These are phyloP conservation scores for Lepus townsendii DNA, from an alignment of 2,797 vertebrate species.

Conservation along the genomic window DNA sequence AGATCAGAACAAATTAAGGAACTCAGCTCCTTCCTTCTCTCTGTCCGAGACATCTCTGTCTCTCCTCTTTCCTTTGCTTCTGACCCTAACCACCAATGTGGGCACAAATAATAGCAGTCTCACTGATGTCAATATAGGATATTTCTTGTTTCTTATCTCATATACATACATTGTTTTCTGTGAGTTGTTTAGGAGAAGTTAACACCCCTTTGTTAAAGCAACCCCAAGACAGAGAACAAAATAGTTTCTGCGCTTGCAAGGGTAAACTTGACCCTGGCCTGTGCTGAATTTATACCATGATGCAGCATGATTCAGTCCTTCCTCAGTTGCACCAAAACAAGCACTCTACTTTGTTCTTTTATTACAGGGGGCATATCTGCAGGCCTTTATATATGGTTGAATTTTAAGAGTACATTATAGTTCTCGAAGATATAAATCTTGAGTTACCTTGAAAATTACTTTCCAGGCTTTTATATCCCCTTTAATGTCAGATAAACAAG, in stretches of 20 bases:
- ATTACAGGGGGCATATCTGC: not conserved
- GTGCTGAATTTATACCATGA: no score
- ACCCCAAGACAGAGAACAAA: not conserved
- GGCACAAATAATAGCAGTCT: not conserved
- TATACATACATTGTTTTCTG: not conserved
- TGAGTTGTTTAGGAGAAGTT: not conserved
- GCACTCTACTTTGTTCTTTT: not conserved
- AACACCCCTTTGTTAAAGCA: not conserved
- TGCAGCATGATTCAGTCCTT: not conserved
- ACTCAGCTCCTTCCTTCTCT: not conserved
- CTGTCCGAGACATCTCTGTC: accelerated
- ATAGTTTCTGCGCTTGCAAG: not conserved
- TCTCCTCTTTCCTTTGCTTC: not conserved
- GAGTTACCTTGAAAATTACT: constrained; percentile 37
- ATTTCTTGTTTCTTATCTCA: not conserved
- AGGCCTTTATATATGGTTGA: not conserved
- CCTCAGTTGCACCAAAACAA: no score
- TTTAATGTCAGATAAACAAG: not conserved
- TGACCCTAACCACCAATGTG: not conserved
- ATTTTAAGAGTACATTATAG: not conserved
- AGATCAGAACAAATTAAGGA: not conserved
- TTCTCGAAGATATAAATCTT: not conserved
- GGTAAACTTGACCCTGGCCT: not conserved
- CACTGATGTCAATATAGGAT: not conserved
- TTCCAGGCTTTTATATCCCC: not conserved